Evolutionary conservation across 2,888 invertebrate genomes (phyloP).

Genomic region (Acanthopleura granulata): DNA sequence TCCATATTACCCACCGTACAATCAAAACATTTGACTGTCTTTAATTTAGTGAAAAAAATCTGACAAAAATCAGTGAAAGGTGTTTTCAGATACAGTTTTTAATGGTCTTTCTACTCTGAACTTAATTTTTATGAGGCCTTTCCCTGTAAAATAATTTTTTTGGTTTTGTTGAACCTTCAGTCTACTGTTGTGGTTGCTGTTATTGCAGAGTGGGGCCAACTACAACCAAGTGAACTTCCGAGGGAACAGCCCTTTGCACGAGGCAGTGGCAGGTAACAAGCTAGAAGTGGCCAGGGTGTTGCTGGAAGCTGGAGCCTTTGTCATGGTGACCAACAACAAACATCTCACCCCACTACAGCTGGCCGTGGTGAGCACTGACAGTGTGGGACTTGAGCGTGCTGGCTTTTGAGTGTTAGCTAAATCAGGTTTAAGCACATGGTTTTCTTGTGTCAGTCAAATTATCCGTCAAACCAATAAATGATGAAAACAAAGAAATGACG

Average conservation of each 20-base stretch:
- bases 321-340: constrained; percentile 43
- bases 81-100: too few relatives aligned
- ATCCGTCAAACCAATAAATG: neutral
- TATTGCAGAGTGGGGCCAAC: constrained; percentile 37
- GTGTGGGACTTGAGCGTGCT: neutral
- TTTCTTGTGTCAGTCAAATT: neutral
- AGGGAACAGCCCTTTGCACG: constrained; percentile 60
- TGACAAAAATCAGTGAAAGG: too few relatives aligned
- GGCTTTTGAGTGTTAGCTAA: neutral
- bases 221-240: constrained; percentile 44
- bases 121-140: too few relatives aligned
- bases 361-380: constrained; percentile 36
- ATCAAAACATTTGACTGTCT: too few relatives aligned
- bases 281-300: constrained; percentile 40
- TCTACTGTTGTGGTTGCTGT: neutral
- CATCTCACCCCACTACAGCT: constrained; percentile 41
- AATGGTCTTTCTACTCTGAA: too few relatives aligned
- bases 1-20: too few relatives aligned
- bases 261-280: constrained; percentile 43
- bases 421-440: neutral
- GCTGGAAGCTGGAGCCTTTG: constrained; percentile 46
- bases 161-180: neutral
- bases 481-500: too few relatives aligned
- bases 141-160: neutral
- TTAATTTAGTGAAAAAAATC: too few relatives aligned